Percentiles rank a stretch among this genome's conserved stretches.
These are phyloP conservation scores for Gastrophryne carolinensis DNA, from an alignment of 2,797 vertebrate genomes.

Conservation along the genomic window DNA sequence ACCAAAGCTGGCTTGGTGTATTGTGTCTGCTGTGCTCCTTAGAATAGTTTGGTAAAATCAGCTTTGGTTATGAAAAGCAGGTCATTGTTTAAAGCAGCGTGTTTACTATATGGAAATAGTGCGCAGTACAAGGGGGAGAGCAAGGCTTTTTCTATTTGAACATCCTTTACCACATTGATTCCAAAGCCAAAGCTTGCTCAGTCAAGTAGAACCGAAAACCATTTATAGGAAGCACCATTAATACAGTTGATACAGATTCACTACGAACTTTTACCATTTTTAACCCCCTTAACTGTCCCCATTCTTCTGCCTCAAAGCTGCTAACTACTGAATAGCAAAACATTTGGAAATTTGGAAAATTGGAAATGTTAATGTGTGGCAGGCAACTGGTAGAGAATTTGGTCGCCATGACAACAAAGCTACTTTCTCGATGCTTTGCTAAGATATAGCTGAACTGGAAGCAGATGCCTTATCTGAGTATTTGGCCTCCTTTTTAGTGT, in stretches of 20 bases:
- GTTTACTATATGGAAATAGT: slow-evolving; percentile 22
- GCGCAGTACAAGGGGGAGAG: slow-evolving; percentile 19
- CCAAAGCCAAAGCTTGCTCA: neutral
- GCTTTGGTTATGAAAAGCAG: slow-evolving; percentile 37
- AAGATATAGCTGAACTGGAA: slow-evolving; percentile 78
- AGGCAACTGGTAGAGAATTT: slow-evolving; percentile 69
- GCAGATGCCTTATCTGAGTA: slow-evolving; percentile 82
- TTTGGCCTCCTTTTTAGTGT: slow-evolving; percentile 76
- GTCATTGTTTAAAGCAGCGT: slow-evolving; percentile 21
- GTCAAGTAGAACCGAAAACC: slow-evolving; percentile 14
- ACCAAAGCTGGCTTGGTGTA: neutral
- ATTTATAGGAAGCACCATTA: slow-evolving; percentile 4
- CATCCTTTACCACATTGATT: slow-evolving; percentile 28
- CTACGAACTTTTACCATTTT: slow-evolving; percentile 55
- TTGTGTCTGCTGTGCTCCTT: slow-evolving; percentile 4
- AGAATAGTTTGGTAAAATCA: slow-evolving; percentile 28
- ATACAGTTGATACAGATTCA: slow-evolving; percentile 61
- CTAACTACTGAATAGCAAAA: slow-evolving; percentile 76
- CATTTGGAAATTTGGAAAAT: too few species aligned
- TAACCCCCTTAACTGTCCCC: slow-evolving; percentile 54
- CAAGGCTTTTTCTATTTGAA: slow-evolving; percentile 22
- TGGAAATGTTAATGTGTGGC: slow-evolving; percentile 77
- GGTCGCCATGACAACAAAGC: slow-evolving; percentile 81
- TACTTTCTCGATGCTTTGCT: slow-evolving; percentile 78
- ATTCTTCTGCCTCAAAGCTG: slow-evolving; percentile 54